Evolutionary conservation across 2,797 vertebrate genomes (phyloP).

Genomic region (Eulemur albifrons): DNA sequence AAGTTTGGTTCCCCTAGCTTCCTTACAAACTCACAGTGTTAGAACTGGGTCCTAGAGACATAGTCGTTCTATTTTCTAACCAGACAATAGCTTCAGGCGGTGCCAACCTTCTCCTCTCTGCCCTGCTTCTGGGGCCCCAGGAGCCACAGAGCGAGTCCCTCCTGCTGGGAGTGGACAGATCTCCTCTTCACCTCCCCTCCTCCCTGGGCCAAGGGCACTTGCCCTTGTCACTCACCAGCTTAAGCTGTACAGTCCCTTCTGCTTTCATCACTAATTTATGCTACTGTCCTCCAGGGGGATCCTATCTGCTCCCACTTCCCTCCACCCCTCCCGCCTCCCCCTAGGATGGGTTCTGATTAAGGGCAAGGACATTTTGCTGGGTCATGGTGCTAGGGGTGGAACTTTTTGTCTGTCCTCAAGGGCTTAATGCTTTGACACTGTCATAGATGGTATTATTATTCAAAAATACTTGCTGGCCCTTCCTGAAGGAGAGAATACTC

Average conservation of each 20-base stretch:
- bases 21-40: not conserved
- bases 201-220: not conserved
- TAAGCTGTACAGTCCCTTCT: not conserved
- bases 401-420: not conserved
- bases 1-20: conserved; percentile 38
- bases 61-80: conserved; percentile 48
- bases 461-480: not conserved
- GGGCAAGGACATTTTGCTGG: conserved; percentile 41
- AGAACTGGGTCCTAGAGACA: conserved; percentile 58
- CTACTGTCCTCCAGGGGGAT: not conserved
- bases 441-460: not conserved
- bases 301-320: not conserved
- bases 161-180: not conserved
- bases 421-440: not conserved
- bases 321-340: not conserved
- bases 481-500: not conserved
- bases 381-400: not conserved
- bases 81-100: not conserved
- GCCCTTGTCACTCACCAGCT: not conserved
- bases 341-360: not conserved
- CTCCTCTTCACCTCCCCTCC: not conserved
- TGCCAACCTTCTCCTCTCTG: not conserved
- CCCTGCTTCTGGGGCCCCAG: not conserved
- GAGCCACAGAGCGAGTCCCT: not conserved
- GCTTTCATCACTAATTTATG: not conserved